Evolutionary conservation across 2,888 invertebrate genomes (phyloP), one percentile per base, ranked within the genome.

Genomic region (Drosophila atripex): DNA sequence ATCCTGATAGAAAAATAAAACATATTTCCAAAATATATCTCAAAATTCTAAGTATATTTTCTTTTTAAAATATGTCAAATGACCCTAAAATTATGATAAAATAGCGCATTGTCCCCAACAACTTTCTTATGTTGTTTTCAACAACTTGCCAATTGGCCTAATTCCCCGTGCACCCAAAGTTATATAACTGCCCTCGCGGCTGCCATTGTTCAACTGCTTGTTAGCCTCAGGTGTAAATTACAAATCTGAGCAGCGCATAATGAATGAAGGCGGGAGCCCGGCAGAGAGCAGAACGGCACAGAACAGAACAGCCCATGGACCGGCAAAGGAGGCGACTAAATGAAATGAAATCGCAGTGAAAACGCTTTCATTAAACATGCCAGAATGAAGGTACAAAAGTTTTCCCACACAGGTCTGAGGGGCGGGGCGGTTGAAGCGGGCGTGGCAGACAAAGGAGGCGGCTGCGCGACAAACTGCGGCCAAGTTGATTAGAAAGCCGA

Each of bases 301-400:
- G 59, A 41, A 7, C 39, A 18, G 39, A 41, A 18, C 39, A 16
- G 46, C 28, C 60, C 23, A 46, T 60, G 61, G 41, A 61, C 54
- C 63, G 55, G 54, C 52, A 68, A 71, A 86, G 60, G 74, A 82
- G 76, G 76, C 73, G 76, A 53, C 82, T 73, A 82, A 82, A 87
- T 80, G 86, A 83, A 84, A 83, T 88, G 80, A 84, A 84, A 84
- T 86, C 86, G 84, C 65, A 73, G 88, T 74, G 76, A 88, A 84
- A 84, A 78, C 73, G 86, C 84, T 76, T 79, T 74, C 86, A 76
- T 83, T 83, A 79, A 70, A 64, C 72, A 71, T 73, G 64, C 71
- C 54, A 54, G 58, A 74, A 58, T 60, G 64, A 54, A 47, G 60
- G 53, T 50, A 61, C 60, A 61, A 83, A 86, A 86, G 55, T 73